Base-by-base conservation (phyloP, 1,140 invertebrate species). In the Lycorma delicatula region DNA sequence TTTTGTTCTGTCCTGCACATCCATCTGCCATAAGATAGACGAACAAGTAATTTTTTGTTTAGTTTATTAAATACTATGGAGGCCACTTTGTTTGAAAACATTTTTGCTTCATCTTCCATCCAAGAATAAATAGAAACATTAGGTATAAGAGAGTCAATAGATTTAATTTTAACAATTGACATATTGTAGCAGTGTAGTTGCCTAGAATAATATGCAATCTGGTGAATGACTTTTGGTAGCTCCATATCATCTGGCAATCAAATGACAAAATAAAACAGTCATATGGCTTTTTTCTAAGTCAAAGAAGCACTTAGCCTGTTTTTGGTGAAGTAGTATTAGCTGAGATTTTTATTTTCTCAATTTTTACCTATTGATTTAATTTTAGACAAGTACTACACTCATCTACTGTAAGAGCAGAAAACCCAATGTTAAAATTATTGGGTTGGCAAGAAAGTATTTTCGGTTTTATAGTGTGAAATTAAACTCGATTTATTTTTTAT, bases 1-100 rank as follows among this genome's bases (percentile, higher is more conserved):
- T 71, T 64, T 71, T 72, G 54, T 71, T 70, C 55, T 69, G 67
- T 9, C 62, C 63, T 29, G 44, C 62, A 58, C 66, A 70, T 2
- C 62, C 64, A 65, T 70, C 66, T 29, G 63, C 60, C 23, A 68
- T 55, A 13, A 68, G 47, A 20, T 67, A 46, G 11, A 69, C 12
- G 23, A 22, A 23, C 13, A 16, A 5, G 20, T 18, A 34, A 36
- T 48, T 22, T 46, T 49, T 49, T 59, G 54, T 62, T 62, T 20
- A 69, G 53, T 18, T 54, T 3, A 58, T 71, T 62, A 58, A 60
- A 66, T n/a, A 71, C 46, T 31, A 62, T 61, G 28, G 62, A 68
- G 36, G 63, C 38, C 54, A 70, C 68, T 64, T 67, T 59, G 56
- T 70, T 69, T 1, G 69, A 65, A 46, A 46, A 60, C 63, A 70